Evolutionary conservation across 2,797 vertebrate genomes (phyloP), one percentile per base, ranked within the genome.

Genomic region (Enteromius argenteus): DNA sequence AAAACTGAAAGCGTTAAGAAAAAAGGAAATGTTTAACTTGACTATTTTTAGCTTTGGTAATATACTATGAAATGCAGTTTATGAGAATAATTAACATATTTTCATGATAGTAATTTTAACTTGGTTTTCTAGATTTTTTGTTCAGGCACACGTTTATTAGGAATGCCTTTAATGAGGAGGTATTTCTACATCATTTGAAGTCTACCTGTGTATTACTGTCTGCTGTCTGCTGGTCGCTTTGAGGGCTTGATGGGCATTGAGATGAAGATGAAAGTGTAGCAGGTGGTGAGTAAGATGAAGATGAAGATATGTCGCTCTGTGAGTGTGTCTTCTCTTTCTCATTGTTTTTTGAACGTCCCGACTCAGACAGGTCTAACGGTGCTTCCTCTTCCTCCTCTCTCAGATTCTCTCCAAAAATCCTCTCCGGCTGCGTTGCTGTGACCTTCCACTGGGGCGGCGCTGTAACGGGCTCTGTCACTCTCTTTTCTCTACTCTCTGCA

Each of bases 331-430:
- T 80, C 79, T 88, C 88, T 67, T 46, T 76, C 35, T 91, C 89
- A 73, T 84, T 87, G 13, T 86, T 73, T 86, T 93, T 93, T 69
- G 88, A 84, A 84, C 90, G 91, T 3, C 93, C 91, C n/a, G 86
- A 81, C 32, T 93, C 94, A 0, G 95, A 96, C 3, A 96, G 91
- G 86, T 96, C 95, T 75, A 96, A 86, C 44, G 95, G 95, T 14
- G 88, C 84, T 2, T 96, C 95, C 0, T 14, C 83, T 2, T 67
- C 79, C 3, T 15, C 39, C 27, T 92, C 91, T 83, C 37, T 87
- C 5, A 81, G 42, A 10, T 77, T 88, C 80, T 93, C 91, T 13
- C 84, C 88, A 21, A 90, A 87, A 7, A 85, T 87, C 19, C 39
- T 90, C 44, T 93, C 90, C 7, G 68, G 2, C 32, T 84, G 81